These are phyloP conservation scores for Prolemur simus DNA, from an alignment of 2,113 vertebrate species.

Conservation along the genomic window DNA sequence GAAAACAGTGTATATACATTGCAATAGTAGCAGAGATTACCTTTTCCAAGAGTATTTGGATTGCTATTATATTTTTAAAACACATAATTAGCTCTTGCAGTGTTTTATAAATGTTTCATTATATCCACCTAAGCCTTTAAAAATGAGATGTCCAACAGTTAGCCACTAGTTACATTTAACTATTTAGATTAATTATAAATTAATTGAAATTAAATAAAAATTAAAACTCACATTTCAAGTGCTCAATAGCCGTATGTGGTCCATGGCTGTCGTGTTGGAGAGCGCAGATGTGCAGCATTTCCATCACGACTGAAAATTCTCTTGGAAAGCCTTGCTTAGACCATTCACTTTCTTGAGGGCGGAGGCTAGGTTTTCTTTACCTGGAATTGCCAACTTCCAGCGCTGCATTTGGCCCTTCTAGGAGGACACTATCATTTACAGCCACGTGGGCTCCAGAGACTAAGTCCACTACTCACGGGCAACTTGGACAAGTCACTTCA, in stretches of 20 bases:
- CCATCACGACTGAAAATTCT: not conserved
- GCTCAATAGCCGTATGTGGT: not conserved
- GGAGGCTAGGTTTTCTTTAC: no score
- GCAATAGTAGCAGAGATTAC: not conserved
- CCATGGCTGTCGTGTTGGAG: fast-evolving
- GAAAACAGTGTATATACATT: not conserved
- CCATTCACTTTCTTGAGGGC: not conserved
- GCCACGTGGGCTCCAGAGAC: fast-evolving
- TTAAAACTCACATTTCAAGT: not conserved
- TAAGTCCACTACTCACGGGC: not conserved
- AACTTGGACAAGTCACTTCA: not conserved
- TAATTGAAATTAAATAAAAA: not conserved
- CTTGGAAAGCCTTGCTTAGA: not conserved
- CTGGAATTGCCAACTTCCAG: fast-evolving
- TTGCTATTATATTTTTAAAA: not conserved
- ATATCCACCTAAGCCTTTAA: not conserved
- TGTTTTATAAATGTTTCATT: not conserved
- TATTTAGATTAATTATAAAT: not conserved
- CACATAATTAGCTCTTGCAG: not conserved
- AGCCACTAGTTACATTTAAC: not conserved
- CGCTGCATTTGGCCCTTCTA: no score
- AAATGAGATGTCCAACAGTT: not conserved
- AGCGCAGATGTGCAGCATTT: fast-evolving
- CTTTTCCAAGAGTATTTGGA: not conserved
- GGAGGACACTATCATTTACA: fast-evolving